Base-by-base conservation (phyloP, 2,113 vertebrate species). In the Elachura formosa region DNA sequence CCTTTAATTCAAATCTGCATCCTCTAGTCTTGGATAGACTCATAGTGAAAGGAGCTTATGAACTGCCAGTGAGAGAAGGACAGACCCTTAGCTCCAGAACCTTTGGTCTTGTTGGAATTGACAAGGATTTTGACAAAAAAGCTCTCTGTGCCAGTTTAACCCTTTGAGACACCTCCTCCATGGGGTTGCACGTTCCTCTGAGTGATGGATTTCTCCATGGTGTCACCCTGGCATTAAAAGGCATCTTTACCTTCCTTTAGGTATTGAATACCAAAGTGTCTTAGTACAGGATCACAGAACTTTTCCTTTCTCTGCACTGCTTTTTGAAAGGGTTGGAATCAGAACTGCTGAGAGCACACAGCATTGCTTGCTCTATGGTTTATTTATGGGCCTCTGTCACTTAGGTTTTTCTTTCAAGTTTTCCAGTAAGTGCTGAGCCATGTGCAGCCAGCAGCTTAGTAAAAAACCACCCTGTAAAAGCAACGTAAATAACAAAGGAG, bases 391-490 rank as follows among this genome's bases (percentile, higher is more conserved):
- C 73, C 55, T 86, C 43, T 62, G 72, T 83, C 90, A 52, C 88
- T 90, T 67, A 92, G 36, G 28, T 74, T 93, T 90, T 89, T 79
- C 92, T 94, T 77, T 88, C 76, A 93, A 43, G 79, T 84, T 94
- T 93, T 92, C 94, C 64, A 68, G 82, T 93, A 90, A 89, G 90
- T 87, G 67, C 90, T 71, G 90, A 96, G 88, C 85, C 64, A 51
- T 24, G 43, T 80, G 82, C 87, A 81, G 64, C 92, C 90, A 72
- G 26, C 19, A 58, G 92, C 75, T 68, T 34, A 36, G 82, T 18
- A 59, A 90, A 79, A 87, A 95, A 61, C 75, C 54, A 22, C 67
- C 45, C 83, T 80, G 40, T 77, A 81, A 95, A 76, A 93, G 89
- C 93, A 90, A 18, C 7, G n/a, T 66, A 74, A 90, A 56, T 73